A percentile compares a stretch with the other conserved stretches of the same genome.
phyloP scores from a whole-genome alignment of 1,140 invertebrate genomes.

The Ceratina australensis region DNA sequence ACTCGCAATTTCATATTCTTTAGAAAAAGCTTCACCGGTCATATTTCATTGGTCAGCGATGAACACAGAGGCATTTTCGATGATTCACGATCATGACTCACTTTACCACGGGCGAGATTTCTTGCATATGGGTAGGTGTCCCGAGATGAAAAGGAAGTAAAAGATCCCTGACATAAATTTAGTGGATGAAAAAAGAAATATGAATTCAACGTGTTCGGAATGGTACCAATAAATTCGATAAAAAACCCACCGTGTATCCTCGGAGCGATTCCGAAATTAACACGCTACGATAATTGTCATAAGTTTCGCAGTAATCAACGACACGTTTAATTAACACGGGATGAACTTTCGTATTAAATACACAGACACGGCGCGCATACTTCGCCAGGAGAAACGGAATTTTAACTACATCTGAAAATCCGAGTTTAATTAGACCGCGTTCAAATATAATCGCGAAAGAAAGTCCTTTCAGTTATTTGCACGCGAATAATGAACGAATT shows the following conservation, averaged over 20 bases:
- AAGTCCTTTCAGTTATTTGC: neutral
- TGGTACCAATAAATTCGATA: no score
- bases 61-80: slow-evolving; percentile 47
- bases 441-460: neutral
- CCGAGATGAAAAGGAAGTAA: no score
- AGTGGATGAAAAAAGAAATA: no score
- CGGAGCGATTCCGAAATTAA: no score
- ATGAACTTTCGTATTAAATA: neutral
- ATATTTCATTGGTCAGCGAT: slow-evolving; percentile 55
- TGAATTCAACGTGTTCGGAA: no score
- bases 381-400: neutral
- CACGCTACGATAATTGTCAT: neutral
- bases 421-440: neutral
- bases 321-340: neutral
- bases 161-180: no score
- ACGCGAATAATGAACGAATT: neutral
- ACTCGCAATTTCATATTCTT: slow-evolving; percentile 27
- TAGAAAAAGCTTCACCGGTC: slow-evolving; percentile 39
- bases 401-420: neutral
- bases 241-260: no score
- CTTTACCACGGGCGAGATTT: slow-evolving; percentile 44
- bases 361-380: neutral
- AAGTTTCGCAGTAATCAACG: neutral
- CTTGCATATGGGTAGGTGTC: neutral
- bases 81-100: slow-evolving; percentile 57